Conservation (phyloP, 2,888 invertebrate genomes). For the Magallana nippona region DNA sequence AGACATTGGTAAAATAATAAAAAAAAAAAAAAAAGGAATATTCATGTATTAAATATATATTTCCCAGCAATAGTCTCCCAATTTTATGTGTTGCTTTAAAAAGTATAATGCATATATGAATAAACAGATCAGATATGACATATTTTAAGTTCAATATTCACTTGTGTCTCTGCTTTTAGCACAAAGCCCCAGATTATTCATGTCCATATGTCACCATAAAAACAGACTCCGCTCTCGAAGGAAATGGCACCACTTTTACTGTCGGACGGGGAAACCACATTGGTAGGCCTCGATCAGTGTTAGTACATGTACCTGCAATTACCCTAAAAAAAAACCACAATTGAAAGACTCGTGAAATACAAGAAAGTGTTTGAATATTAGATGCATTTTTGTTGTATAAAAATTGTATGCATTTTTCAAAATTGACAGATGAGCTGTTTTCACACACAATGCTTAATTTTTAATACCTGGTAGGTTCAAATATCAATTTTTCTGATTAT, state of each 20-base stretch:
- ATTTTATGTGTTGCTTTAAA: no score
- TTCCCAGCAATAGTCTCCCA: no score
- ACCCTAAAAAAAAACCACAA: no score
- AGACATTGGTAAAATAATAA: conserved; percentile 85
- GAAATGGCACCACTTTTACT: conserved; percentile 93
- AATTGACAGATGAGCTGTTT: no score
- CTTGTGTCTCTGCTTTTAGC: conserved; percentile 80
- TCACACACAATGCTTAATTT: neutral
- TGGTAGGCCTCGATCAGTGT: conserved; percentile 79
- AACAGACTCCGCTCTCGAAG: conserved; percentile 83
- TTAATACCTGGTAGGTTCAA: neutral
- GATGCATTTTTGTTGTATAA: neutral
- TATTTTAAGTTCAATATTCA: neutral
- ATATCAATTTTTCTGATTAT: neutral
- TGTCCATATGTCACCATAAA: conserved; percentile 92
- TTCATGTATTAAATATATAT: no score
- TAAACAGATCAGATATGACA: no score
- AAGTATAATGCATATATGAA: no score
- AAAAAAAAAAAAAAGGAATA: neutral
- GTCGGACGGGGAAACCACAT: conserved; percentile 93
- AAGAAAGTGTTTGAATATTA: neutral
- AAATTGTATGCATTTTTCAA: neutral
- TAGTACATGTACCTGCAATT: no score
- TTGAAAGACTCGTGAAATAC: no score
- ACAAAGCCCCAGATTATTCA: conserved; percentile 93